Conservation (phyloP, 2,113 vertebrate genomes). For the Notothenia rossii region DNA sequence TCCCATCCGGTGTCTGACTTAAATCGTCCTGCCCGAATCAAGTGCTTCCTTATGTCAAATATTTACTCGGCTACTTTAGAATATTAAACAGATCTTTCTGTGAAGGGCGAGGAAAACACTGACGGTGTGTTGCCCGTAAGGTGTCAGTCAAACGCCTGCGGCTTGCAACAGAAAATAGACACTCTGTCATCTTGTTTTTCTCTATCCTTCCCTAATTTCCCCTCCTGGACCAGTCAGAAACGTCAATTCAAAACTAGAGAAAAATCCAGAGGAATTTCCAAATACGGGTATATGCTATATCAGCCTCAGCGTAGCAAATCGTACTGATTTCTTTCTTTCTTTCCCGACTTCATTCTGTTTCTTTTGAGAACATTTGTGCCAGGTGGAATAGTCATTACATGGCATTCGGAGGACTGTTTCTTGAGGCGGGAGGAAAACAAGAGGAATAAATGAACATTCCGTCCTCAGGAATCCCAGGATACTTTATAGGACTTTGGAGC, state of each 20-base stretch:
- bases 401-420: conserved; percentile 21
- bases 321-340: conserved; percentile 38
- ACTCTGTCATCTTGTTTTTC: conserved; percentile 31
- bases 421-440: conserved; percentile 19
- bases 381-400: conserved; percentile 75
- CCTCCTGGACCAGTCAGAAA: conserved; percentile 21
- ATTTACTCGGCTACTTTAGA: conserved; percentile 72
- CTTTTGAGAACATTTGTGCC: conserved; percentile 38
- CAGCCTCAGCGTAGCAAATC: conserved; percentile 31
- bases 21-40: conserved; percentile 66
- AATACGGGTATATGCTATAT: conserved; percentile 1
- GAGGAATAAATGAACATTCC: conserved; percentile 59
- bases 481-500: conserved; percentile 60
- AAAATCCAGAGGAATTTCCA: conserved; percentile 25
- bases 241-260: conserved; percentile 5
- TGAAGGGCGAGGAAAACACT: conserved; percentile 7
- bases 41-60: conserved; percentile 80
- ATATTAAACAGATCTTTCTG: conserved; percentile 66
- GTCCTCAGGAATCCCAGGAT: conserved; percentile 46
- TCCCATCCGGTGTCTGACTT: conserved; percentile 70
- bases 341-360: conserved; percentile 38
- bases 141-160: conserved; percentile 56
- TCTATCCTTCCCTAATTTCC: conserved; percentile 23
- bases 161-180: conserved; percentile 41
- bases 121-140: conserved; percentile 14